phyloP scores from a whole-genome alignment of 2,113 vertebrate species.

The Barbus barbus region DNA sequence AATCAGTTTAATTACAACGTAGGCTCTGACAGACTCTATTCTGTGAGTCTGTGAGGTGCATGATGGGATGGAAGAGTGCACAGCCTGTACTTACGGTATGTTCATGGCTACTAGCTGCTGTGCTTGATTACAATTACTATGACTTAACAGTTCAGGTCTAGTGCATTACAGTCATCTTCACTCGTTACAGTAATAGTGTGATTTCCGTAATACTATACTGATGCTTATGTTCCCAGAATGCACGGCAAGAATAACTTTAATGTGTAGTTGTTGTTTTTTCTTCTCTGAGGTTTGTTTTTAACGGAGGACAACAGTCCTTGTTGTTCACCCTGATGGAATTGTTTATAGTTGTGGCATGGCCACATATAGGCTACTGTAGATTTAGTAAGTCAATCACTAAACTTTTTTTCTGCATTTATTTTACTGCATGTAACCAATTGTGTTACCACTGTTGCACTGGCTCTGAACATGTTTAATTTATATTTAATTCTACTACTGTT shows the following conservation, averaged over 20 bases:
- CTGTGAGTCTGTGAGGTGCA: slow-evolving; percentile 18
- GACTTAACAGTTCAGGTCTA: background rate
- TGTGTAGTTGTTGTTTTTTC: no score
- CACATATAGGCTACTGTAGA: no score
- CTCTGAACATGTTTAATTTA: background rate
- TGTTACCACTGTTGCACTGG: background rate
- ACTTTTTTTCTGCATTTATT: background rate
- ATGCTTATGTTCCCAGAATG: no score
- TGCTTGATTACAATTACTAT: background rate
- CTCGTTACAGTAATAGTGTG: background rate
- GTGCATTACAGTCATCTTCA: background rate
- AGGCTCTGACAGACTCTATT: slow-evolving; percentile 8
- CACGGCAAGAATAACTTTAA: background rate
- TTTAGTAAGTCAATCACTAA: background rate
- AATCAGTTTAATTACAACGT: slow-evolving; percentile 62
- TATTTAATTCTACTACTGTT: background rate
- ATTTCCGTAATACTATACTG: background rate
- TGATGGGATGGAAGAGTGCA: slow-evolving; percentile 55
- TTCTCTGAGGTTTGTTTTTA: no score
- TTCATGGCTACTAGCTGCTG: no score
- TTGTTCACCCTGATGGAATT: background rate
- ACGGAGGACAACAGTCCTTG: no score
- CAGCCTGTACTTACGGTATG: no score
- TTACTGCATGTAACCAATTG: background rate
- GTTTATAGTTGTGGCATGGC: no score